Conservation (phyloP, 2,888 invertebrate species). For the Cephus sareptanus region DNA sequence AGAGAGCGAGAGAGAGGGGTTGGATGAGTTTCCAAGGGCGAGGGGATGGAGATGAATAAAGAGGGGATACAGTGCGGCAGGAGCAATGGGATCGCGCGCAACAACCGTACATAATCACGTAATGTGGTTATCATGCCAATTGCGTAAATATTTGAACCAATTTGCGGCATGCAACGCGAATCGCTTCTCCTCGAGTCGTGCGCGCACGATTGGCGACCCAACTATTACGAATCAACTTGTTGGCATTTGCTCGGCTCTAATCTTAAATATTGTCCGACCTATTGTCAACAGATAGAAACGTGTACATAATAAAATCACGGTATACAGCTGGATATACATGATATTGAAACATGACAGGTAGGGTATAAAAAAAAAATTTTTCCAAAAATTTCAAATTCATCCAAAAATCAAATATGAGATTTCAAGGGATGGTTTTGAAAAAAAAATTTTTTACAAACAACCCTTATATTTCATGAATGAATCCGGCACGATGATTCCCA, state of each 20-base stretch:
- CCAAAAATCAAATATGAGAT: neutral
- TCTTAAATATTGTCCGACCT: neutral
- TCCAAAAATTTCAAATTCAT: neutral
- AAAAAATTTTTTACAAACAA: neutral
- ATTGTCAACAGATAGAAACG: neutral
- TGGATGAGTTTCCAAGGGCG: neutral
- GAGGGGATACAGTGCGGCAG: conserved; percentile 17
- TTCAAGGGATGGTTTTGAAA: neutral
- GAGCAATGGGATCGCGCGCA: conserved; percentile 52
- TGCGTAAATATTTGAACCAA: conserved; percentile 64
- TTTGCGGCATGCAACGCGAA: conserved; percentile 60
- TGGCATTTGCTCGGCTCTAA: conserved; percentile 29
- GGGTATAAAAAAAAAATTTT: no score
- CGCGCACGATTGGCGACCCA: conserved; percentile 35
- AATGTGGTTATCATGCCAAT: conserved; percentile 64
- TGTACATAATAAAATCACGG: neutral
- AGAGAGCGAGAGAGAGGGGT: conserved; percentile 17
- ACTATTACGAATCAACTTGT: conserved; percentile 47
- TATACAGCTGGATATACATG: neutral
- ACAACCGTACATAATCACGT: conserved; percentile 63
- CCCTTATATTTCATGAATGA: neutral
- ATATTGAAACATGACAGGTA: neutral
- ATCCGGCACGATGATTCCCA: neutral
- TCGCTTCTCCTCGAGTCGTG: conserved; percentile 6
- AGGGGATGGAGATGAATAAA: conserved; percentile 8